phyloP scores from a whole-genome alignment of 2,888 invertebrate species.

The Agriotes lineatus region DNA sequence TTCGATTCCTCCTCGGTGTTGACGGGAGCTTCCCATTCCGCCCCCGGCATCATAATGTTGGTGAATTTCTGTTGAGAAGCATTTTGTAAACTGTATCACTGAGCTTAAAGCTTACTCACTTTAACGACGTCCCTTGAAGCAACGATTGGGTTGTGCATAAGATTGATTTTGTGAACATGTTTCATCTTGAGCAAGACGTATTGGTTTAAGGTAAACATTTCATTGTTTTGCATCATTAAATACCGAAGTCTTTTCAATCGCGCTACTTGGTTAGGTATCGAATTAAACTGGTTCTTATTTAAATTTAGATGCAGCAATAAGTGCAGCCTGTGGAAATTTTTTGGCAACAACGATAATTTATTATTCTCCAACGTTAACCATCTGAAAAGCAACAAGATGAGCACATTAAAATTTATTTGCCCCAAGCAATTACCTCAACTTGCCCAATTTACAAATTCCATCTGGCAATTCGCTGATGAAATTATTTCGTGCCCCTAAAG shows the following conservation, averaged over 20 bases:
- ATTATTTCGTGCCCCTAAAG: slow-evolving; percentile 77
- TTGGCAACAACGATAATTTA: slow-evolving; percentile 69
- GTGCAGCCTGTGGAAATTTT: slow-evolving; percentile 68
- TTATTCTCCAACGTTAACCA: slow-evolving; percentile 79
- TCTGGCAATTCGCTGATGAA: slow-evolving; percentile 70
- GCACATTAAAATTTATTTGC: too few species aligned
- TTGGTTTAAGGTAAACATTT: slow-evolving; percentile 56
- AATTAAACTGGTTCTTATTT: slow-evolving; percentile 69
- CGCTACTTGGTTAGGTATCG: slow-evolving; percentile 66
- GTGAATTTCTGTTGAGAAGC: slow-evolving; percentile 40
- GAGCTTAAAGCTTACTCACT: slow-evolving; percentile 46
- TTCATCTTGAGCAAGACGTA: slow-evolving; percentile 54
- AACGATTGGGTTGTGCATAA: slow-evolving; percentile 59
- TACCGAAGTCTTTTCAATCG: slow-evolving; percentile 58
- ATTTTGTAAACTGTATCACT: neutral
- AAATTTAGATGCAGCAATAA: slow-evolving; percentile 75
- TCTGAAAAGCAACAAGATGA: too few species aligned
- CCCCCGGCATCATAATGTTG: slow-evolving; percentile 55
- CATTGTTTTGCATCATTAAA: slow-evolving; percentile 59
- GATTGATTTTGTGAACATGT: slow-evolving; percentile 58
- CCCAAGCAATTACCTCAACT: slow-evolving; percentile 72
- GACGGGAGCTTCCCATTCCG: slow-evolving; percentile 43
- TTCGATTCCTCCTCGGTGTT: slow-evolving; percentile 45
- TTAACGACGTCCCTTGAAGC: slow-evolving; percentile 47
- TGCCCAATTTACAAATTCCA: slow-evolving; percentile 70